Evolutionary conservation across 2,113 vertebrate genomes (phyloP).

Genomic region (Actenoides lindsayi): DNA sequence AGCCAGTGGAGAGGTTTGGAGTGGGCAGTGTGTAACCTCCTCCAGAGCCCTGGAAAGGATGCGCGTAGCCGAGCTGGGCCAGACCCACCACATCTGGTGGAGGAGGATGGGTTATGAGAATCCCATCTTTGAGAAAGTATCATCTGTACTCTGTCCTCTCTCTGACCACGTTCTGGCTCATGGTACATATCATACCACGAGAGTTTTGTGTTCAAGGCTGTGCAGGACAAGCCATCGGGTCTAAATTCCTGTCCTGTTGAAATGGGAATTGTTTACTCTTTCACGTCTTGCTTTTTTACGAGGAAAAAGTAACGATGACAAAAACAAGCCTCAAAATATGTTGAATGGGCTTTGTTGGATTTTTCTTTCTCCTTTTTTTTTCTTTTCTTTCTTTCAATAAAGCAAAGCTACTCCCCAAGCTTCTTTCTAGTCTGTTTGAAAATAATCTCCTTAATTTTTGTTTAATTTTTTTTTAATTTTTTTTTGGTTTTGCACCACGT

Average conservation of each 20-base stretch:
- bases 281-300: not conserved
- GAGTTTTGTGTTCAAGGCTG: not conserved
- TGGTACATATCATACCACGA: rapidly evolving
- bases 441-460: not conserved
- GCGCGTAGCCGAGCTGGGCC: not conserved
- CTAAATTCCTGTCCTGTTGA: not conserved
- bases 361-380: not conserved
- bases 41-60: not conserved
- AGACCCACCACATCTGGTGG: not conserved
- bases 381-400: not conserved
- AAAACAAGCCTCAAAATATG: conserved; percentile 1
- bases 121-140: rapidly evolving
- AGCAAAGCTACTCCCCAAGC: not conserved
- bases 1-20: not conserved
- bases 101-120: not conserved
- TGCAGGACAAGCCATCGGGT: not conserved
- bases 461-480: not conserved
- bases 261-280: not conserved
- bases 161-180: rapidly evolving
- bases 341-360: not conserved
- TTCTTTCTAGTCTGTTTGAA: not conserved
- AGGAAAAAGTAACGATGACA: not conserved
- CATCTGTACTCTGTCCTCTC: not conserved
- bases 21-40: not conserved
- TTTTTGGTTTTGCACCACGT: not conserved